phyloP scores from a whole-genome alignment of 1,140 invertebrate genomes.

The Lasioglossum albipes region DNA sequence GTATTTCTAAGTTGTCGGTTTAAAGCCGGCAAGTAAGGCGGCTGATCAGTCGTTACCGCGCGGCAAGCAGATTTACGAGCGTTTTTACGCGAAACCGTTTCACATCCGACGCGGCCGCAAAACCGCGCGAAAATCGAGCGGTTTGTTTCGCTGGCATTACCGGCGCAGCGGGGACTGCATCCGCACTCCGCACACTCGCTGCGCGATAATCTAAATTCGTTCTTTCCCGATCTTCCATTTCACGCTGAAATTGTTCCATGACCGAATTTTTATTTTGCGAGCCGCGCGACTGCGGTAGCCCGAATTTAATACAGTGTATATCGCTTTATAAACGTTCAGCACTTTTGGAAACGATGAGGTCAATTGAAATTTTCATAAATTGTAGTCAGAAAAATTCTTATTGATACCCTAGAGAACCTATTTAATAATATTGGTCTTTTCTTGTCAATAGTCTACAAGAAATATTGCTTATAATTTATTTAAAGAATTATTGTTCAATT shows the following conservation, averaged over 20 bases:
- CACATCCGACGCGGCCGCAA: slow-evolving; percentile 12
- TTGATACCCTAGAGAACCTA: too few relatives aligned
- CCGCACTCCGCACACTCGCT: slow-evolving; percentile 6
- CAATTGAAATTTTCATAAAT: too few relatives aligned
- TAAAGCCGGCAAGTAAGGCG: background rate
- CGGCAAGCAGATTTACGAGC: slow-evolving; percentile 27
- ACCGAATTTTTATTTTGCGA: slow-evolving; percentile 11
- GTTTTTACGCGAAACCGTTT: slow-evolving; percentile 35
- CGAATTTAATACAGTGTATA: too few relatives aligned
- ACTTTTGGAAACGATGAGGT: too few relatives aligned
- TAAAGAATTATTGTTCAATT: too few relatives aligned
- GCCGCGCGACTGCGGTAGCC: too few relatives aligned
- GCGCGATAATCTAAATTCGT: slow-evolving; percentile 34
- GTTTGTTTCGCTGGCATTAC: slow-evolving; percentile 21
- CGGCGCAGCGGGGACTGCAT: background rate
- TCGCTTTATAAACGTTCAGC: too few relatives aligned
- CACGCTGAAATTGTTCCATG: slow-evolving; percentile 4
- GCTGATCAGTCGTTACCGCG: slow-evolving; percentile 13
- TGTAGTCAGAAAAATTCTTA: too few relatives aligned
- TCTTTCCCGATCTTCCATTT: slow-evolving; percentile 34
- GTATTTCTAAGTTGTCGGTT: background rate
- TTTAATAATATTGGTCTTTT: too few relatives aligned
- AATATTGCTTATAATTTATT: too few relatives aligned
- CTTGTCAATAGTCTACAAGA: too few relatives aligned
- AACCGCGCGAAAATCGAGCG: slow-evolving; percentile 34